These are phyloP conservation scores for Archips crataeganus DNA, from an alignment of 2,888 invertebrate genomes.

Conservation along the genomic window DNA sequence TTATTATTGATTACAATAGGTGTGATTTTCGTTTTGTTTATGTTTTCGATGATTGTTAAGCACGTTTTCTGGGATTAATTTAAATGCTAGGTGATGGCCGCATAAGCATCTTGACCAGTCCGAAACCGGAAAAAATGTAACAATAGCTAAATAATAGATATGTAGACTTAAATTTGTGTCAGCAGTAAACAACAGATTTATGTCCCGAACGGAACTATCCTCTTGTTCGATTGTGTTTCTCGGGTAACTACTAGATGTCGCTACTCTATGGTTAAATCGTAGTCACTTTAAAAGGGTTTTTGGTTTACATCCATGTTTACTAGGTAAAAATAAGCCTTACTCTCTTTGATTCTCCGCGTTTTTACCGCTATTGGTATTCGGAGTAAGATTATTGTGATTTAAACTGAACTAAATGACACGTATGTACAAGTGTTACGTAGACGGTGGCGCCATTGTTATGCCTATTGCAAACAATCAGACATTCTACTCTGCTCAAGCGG, in stretches of 20 bases:
- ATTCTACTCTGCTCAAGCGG: background rate
- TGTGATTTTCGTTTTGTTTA: slow-evolving; percentile 27
- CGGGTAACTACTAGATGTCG: background rate
- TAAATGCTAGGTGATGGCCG: background rate
- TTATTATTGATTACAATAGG: slow-evolving; percentile 17
- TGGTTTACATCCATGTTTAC: background rate
- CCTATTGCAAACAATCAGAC: background rate
- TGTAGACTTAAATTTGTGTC: too few relatives aligned
- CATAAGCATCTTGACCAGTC: background rate
- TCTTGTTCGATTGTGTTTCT: background rate
- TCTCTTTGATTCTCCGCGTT: background rate
- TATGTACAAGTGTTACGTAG: background rate
- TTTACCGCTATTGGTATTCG: background rate
- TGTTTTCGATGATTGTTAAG: slow-evolving; percentile 24
- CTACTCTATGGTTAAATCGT: background rate
- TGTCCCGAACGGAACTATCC: background rate
- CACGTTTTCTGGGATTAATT: slow-evolving; percentile 4
- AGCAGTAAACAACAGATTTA: background rate
- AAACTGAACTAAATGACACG: too few relatives aligned
- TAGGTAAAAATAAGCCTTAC: background rate
- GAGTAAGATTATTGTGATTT: background rate
- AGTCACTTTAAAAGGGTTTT: background rate
- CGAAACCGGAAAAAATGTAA: too few relatives aligned
- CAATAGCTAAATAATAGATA: too few relatives aligned
- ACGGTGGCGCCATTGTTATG: background rate